Evolutionary conservation across 2,888 invertebrate genomes (phyloP).

Genomic region (Automeris io): DNA sequence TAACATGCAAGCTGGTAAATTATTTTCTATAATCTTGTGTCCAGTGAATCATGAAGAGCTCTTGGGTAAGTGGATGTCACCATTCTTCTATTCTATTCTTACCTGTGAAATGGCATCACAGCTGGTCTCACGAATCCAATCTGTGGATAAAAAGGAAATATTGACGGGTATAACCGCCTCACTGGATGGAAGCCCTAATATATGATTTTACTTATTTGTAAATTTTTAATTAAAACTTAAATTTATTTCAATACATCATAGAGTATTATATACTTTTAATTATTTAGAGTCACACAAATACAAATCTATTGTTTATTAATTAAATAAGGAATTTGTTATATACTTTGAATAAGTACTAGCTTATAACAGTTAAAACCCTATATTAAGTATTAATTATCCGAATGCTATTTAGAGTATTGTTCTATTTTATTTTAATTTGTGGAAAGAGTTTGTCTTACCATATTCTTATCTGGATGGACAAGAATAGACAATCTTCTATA

Average conservation of each 20-base stretch:
- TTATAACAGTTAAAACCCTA: too few species aligned
- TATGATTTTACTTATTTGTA: too few species aligned
- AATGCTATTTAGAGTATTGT: neutral
- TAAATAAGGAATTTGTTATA: too few species aligned
- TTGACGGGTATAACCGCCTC: slow-evolving; percentile 74
- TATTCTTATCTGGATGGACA: slow-evolving; percentile 99
- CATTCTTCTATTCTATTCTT: slow-evolving; percentile 34
- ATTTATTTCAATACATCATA: neutral
- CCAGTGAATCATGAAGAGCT: too few species aligned
- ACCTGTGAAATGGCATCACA: slow-evolving; percentile 49
- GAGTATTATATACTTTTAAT: too few species aligned
- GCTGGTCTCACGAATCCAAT: slow-evolving; percentile 50
- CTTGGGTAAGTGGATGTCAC: neutral
- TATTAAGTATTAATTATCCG: neutral
- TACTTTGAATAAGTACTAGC: too few species aligned
- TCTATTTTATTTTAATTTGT: neutral
- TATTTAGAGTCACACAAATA: too few species aligned
- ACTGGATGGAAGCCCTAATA: slow-evolving; percentile 14
- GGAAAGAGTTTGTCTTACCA: slow-evolving; percentile 40
- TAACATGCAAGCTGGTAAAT: too few species aligned
- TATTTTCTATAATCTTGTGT: too few species aligned
- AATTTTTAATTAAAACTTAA: neutral
- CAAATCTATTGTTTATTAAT: too few species aligned
- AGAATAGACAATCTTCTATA: slow-evolving; percentile 97
- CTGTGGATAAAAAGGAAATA: slow-evolving; percentile 74